Percentiles rank a stretch among this genome's conserved stretches.
These are phyloP conservation scores for Eupelmus urozonus DNA, from an alignment of 2,888 invertebrate genomes.

Conservation along the genomic window DNA sequence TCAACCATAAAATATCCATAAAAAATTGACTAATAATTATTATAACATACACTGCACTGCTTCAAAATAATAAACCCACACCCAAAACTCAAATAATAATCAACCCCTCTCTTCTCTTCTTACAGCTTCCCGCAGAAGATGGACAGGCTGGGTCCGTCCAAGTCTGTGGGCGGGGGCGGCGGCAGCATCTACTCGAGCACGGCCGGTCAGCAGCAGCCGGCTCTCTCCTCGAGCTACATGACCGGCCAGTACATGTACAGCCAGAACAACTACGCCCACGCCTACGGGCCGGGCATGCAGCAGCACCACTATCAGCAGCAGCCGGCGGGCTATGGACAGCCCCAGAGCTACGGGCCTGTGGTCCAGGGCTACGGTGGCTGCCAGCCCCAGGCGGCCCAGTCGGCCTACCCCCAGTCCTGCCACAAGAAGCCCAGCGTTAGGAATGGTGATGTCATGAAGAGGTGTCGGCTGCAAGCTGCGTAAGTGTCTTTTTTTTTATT, in stretches of 20 bases:
- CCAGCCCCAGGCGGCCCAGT: slow-evolving; percentile 62
- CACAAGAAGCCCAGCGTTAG: slow-evolving; percentile 83
- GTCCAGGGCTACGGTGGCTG: slow-evolving; percentile 73
- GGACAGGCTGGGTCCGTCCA: slow-evolving; percentile 71
- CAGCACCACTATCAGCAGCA: slow-evolving; percentile 69
- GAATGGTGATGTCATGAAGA: slow-evolving; percentile 83
- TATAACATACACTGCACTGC: too few relatives aligned
- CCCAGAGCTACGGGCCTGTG: slow-evolving; percentile 74
- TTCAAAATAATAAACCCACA: too few relatives aligned
- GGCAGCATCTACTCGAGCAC: slow-evolving; percentile 71
- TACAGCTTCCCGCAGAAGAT: slow-evolving; percentile 75
- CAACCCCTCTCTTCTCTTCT: slow-evolving; percentile 11
- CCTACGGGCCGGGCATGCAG: slow-evolving; percentile 66
- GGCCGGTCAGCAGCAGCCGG: slow-evolving; percentile 63
- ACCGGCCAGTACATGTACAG: slow-evolving; percentile 75
- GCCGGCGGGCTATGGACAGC: slow-evolving; percentile 67
- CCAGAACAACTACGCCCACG: slow-evolving; percentile 71
- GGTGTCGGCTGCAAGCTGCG: slow-evolving; percentile 84
- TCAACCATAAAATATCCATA: too few relatives aligned
- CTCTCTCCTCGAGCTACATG: slow-evolving; percentile 74
- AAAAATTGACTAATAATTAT: too few relatives aligned
- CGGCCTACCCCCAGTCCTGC: slow-evolving; percentile 77
- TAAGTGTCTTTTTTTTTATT: slow-evolving; percentile 77
- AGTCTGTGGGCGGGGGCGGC: slow-evolving; percentile 70
- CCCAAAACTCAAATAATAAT: too few relatives aligned